phyloP scores from a whole-genome alignment of 1,140 invertebrate genomes.

The Alviniconcha marisindica region DNA sequence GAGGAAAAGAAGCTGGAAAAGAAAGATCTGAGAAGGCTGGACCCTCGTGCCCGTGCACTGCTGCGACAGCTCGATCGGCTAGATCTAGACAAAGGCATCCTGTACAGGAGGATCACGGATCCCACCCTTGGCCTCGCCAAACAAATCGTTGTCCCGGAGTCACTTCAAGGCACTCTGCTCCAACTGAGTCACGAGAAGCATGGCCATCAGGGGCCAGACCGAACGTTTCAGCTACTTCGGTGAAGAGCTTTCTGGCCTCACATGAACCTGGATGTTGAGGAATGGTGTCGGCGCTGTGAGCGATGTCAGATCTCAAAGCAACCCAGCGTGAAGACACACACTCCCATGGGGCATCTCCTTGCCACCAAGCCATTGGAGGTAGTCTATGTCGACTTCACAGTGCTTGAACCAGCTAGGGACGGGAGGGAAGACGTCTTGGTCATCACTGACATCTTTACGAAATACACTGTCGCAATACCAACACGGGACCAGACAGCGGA shows the following conservation, averaged over 20 bases:
- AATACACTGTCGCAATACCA: slow-evolving; percentile 45
- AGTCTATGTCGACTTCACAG: slow-evolving; percentile 43
- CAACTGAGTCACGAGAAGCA: slow-evolving; percentile 24
- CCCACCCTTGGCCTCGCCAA: slow-evolving; percentile 1
- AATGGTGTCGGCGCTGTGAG: slow-evolving; percentile 37
- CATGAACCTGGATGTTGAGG: slow-evolving; percentile 40
- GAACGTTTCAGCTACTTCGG: slow-evolving; percentile 41
- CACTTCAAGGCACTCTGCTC: slow-evolving; percentile 13
- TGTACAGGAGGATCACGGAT: slow-evolving; percentile 10
- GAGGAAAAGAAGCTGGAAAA: neutral
- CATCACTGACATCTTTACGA: slow-evolving; percentile 49
- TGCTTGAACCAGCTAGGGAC: slow-evolving; percentile 35
- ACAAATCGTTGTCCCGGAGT: slow-evolving; percentile 38
- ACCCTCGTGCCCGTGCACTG: neutral
- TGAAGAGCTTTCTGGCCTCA: slow-evolving; percentile 45
- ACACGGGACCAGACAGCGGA: slow-evolving; percentile 44
- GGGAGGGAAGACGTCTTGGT: slow-evolving; percentile 44
- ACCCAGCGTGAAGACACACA: neutral
- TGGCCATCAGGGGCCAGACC: slow-evolving; percentile 47
- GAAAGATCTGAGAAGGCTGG: neutral
- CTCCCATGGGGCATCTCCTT: slow-evolving; percentile 36
- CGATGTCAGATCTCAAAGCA: slow-evolving; percentile 45
- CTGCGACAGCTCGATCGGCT: neutral
- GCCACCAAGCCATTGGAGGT: slow-evolving; percentile 38
- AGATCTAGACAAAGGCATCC: slow-evolving; percentile 8